phyloP scores from a whole-genome alignment of 2,113 vertebrate genomes.

The Nyctibius bracteatus region DNA sequence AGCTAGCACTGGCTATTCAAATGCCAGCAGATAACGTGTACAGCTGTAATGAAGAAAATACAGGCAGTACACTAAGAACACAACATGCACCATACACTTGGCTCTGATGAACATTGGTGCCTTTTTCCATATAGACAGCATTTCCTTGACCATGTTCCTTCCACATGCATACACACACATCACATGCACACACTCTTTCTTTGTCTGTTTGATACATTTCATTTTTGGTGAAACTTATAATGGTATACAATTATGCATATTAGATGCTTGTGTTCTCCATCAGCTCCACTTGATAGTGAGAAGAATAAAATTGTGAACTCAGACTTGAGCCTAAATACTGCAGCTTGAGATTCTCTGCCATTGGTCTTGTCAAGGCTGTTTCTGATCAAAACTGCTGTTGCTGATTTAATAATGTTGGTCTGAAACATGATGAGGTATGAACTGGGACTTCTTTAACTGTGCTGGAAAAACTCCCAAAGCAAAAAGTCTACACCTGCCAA shows the following conservation, averaged over 20 bases:
- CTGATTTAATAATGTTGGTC: neutral
- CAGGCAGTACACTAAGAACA: neutral
- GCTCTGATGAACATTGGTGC: neutral
- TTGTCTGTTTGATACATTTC: neutral
- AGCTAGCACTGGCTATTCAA: neutral
- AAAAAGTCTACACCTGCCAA: neutral
- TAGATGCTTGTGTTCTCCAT: neutral
- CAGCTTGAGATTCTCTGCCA: neutral
- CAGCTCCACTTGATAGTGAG: neutral
- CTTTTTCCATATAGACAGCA: neutral
- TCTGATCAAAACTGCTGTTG: neutral
- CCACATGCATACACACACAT: too few relatives aligned
- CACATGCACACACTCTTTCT: fast-evolving
- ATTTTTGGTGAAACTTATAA: neutral
- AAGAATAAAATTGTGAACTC: neutral
- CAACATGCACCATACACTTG: neutral
- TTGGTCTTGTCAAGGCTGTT: neutral
- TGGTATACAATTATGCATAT: fast-evolving
- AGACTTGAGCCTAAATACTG: neutral
- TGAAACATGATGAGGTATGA: neutral
- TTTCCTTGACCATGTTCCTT: neutral
- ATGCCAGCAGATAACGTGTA: neutral
- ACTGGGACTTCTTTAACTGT: neutral
- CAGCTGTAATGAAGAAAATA: neutral
- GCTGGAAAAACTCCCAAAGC: neutral